These are phyloP conservation scores for Poeciliopsis retropinna DNA, from an alignment of 2,113 vertebrate species.

Conservation along the genomic window DNA sequence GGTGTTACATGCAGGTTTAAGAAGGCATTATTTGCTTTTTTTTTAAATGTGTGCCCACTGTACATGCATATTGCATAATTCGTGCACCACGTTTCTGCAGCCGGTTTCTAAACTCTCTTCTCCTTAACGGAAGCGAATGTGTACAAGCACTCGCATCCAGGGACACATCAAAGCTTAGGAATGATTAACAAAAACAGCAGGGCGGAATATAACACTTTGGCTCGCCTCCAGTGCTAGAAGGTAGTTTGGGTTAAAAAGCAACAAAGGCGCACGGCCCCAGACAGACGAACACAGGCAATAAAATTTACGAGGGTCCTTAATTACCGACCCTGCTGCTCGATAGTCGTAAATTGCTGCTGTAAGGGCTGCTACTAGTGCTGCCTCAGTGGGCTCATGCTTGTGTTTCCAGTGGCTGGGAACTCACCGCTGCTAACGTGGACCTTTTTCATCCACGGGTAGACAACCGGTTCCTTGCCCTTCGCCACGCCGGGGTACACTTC, in stretches of 20 bases:
- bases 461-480: slow-evolving; percentile 95
- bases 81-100: slow-evolving; percentile 12
- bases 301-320: slow-evolving; percentile 99
- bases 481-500: slow-evolving; percentile 85
- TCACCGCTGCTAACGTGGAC: slow-evolving; percentile 95
- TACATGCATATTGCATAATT: slow-evolving; percentile 26
- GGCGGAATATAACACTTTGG: slow-evolving; percentile 83
- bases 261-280: slow-evolving; percentile 90
- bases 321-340: slow-evolving; percentile 95
- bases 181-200: slow-evolving; percentile 84
- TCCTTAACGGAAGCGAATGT: slow-evolving; percentile 74
- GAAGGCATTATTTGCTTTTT: slow-evolving; percentile 37
- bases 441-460: slow-evolving; percentile 99
- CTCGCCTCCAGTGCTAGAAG: slow-evolving; percentile 79
- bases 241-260: slow-evolving; percentile 88
- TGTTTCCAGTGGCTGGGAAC: slow-evolving; percentile 74
- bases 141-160: slow-evolving; percentile 79
- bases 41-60: slow-evolving; percentile 39
- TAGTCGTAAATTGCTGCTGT: slow-evolving; percentile 93
- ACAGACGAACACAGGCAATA: slow-evolving; percentile 91
- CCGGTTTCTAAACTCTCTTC: slow-evolving; percentile 27
- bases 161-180: slow-evolving; percentile 79
- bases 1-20: slow-evolving; percentile 81
- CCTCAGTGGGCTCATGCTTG: slow-evolving; percentile 68
- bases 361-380: slow-evolving; percentile 80